Evolutionary conservation across 1,140 invertebrate genomes (phyloP).

Genomic region (Drosophila serrata): DNA sequence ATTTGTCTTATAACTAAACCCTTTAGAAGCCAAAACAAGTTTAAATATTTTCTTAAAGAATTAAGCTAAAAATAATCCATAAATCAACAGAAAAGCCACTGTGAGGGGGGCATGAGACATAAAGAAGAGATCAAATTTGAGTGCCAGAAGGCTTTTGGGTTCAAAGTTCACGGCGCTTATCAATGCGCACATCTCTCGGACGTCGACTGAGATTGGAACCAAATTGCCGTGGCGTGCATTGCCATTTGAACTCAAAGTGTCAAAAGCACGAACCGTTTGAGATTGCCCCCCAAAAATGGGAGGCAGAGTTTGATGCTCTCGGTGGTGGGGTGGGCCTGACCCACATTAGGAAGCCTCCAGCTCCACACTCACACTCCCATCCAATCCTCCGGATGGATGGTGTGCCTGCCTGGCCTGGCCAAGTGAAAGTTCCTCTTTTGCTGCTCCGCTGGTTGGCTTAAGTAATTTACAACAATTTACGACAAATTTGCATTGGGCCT

Average conservation of each 20-base stretch:
- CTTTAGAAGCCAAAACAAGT: neutral
- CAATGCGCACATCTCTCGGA: constrained; percentile 59
- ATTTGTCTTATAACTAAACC: too few species aligned
- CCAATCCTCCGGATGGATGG: constrained; percentile 10
- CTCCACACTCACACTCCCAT: neutral
- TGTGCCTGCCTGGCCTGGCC: constrained; percentile 5
- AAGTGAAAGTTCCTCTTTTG: constrained; percentile 67
- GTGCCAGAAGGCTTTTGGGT: constrained; percentile 34
- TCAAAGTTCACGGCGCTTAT: constrained; percentile 76
- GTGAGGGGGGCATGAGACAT: neutral
- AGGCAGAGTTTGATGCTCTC: constrained; percentile 41
- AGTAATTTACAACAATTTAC: constrained; percentile 78
- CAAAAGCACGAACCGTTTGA: constrained; percentile 46
- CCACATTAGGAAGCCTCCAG: constrained; percentile 43
- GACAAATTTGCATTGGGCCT: constrained; percentile 70
- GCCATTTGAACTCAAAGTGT: constrained; percentile 69
- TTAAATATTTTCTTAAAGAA: neutral
- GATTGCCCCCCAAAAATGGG: constrained; percentile 38
- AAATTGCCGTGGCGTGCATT: constrained; percentile 69
- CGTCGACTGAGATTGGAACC: constrained; percentile 24
- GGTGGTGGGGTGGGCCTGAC: constrained; percentile 47
- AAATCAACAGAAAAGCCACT: constrained; percentile 5
- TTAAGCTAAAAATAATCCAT: neutral
- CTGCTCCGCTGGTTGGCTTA: constrained; percentile 40
- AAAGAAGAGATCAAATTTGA: constrained; percentile 26